Evolutionary conservation across 2,113 vertebrate species (phyloP), one percentile per base, ranked within the genome.

Genomic region (Cyphomyrus plagiostoma): DNA sequence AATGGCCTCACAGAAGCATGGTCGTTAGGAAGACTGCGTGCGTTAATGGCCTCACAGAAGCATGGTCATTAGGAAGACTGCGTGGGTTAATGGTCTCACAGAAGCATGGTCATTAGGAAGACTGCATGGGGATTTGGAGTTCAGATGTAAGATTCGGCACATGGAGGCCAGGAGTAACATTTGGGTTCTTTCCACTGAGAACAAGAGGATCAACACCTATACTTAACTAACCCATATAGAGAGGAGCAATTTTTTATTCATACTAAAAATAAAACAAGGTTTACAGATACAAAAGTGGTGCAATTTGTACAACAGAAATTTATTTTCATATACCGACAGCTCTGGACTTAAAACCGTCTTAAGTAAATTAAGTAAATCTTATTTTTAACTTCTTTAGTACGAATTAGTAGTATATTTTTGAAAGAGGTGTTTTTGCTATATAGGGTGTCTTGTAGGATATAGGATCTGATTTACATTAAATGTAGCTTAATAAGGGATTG

Each of bases 101-200:
- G 89, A 91, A 88, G 92, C 3, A 10, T 94, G 35, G 7, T 23
- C 26, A 94, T 91, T 15, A 86, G 92, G 86, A 56, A 96, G 39
- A 89, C 66, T 94, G 88, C 90, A 95, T 95, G 4, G 93, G 94
- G 74, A 95, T 15, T 19, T 53, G 93, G 80, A 90, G 92, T 74
- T 94, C 93, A 89, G 95, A 94, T 85, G 48, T 87, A 30, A 88
- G 90, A 0, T 91, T 48, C 50, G 92, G 89, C 15, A 70, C 85
- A 49, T 30, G 90, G 21, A 77, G 92, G 89, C 26, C 87, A 66
- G 91, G 85, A 89, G 92, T 92, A 11, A 84, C 84, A 45, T 88
- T 17, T 42, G 15, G n/a, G 23, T 93, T 95, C 45, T 91, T 77
- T 91, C 92, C 92, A 19, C 2, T 87, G 84, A 39, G 11, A 53